Percentiles rank a stretch among this genome's conserved stretches.
Evolutionary conservation across 2,888 invertebrate species (phyloP).

Genomic region (Halictus ligatus): DNA sequence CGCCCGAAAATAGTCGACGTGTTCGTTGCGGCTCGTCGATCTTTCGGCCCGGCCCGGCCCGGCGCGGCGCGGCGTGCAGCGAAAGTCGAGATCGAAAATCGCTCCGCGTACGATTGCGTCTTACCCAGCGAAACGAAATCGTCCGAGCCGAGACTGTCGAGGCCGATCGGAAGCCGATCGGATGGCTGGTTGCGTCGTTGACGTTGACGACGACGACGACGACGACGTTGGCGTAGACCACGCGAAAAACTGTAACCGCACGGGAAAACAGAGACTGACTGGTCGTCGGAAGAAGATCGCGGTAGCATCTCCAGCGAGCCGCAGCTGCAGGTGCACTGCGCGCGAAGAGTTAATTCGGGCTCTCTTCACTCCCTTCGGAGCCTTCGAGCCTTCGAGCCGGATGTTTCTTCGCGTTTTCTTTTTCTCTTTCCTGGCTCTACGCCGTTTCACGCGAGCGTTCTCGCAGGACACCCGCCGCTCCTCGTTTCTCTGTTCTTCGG

Average conservation of each 20-base stretch:
- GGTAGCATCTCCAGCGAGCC: slow-evolving; percentile 56
- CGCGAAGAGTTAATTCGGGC: slow-evolving; percentile 76
- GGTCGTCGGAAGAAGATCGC: neutral
- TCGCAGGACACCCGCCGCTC: neutral
- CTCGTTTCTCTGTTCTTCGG: neutral
- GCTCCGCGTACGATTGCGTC: neutral
- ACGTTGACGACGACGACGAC: neutral
- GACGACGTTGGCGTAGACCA: neutral
- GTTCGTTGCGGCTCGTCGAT: neutral
- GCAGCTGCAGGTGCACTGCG: slow-evolving; percentile 71
- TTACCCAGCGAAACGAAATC: neutral
- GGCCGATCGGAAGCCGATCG: neutral
- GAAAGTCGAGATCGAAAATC: neutral
- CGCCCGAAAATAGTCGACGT: slow-evolving; percentile 6
- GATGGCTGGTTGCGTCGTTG: neutral
- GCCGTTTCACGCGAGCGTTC: slow-evolving; percentile 26
- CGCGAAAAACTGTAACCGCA: neutral
- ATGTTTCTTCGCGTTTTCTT: slow-evolving; percentile 45
- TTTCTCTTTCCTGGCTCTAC: slow-evolving; percentile 24
- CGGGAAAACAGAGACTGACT: neutral
- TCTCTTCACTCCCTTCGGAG: slow-evolving; percentile 64
- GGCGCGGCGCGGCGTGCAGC: neutral
- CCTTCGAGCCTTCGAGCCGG: slow-evolving; percentile 25
- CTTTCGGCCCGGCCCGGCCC: neutral
- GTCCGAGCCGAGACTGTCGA: neutral